phyloP scores from a whole-genome alignment of 2,888 invertebrate species.

The Ptychoptera contaminata region DNA sequence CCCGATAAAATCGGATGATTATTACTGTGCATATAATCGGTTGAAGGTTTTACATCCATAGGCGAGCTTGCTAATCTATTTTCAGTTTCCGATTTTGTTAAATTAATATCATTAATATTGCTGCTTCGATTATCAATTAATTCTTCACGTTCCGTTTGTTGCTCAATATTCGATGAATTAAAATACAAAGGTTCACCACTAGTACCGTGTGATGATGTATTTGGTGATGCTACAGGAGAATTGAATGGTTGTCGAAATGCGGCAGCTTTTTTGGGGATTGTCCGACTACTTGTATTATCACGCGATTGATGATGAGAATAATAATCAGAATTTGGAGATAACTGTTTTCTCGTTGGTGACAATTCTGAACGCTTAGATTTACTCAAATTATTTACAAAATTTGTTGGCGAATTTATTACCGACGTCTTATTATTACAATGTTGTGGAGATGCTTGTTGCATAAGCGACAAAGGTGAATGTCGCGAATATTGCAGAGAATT shows the following conservation, averaged over 20 bases:
- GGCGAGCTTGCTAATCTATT: too few relatives aligned
- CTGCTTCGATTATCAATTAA: too few relatives aligned
- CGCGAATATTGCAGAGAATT: constrained; percentile 17
- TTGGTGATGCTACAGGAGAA: neutral
- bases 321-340: constrained; percentile 3
- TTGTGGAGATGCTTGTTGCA: constrained; percentile 1
- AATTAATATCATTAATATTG: too few relatives aligned
- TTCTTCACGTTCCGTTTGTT: too few relatives aligned
- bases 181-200: neutral
- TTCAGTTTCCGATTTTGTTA: too few relatives aligned
- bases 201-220: neutral
- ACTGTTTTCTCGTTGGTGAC: neutral
- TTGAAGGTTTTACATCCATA: too few relatives aligned
- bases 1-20: neutral
- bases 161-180: too few relatives aligned
- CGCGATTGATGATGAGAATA: constrained; percentile 12
- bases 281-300: constrained; percentile 24
- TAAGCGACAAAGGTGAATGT: constrained; percentile 17
- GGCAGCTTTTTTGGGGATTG: constrained; percentile 32
- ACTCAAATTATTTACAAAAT: constrained; percentile 4
- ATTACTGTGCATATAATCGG: constrained; percentile 1
- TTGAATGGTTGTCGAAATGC: constrained; percentile 16
- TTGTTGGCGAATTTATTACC: constrained; percentile 2
- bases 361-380: constrained; percentile 1
- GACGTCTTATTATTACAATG: neutral